phyloP scores from a whole-genome alignment of 2,113 vertebrate genomes.

The Daphoenositta chrysoptera region DNA sequence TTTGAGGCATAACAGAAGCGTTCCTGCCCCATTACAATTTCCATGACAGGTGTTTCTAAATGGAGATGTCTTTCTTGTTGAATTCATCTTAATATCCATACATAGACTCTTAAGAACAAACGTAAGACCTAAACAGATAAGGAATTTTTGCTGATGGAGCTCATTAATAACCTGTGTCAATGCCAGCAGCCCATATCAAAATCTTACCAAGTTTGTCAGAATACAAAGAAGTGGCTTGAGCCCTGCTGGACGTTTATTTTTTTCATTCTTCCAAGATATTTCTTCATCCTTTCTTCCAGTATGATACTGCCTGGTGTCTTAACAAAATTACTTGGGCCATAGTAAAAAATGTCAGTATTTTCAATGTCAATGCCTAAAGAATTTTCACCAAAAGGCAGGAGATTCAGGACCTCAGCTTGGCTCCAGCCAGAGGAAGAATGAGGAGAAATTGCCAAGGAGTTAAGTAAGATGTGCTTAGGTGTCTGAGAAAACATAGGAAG shows the following conservation, averaged over 20 bases:
- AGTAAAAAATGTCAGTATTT: background rate
- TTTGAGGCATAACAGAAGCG: background rate
- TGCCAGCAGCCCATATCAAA: background rate
- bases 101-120: rapidly evolving
- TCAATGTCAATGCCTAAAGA: background rate
- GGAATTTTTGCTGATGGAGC: background rate
- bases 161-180: background rate
- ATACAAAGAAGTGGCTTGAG: background rate
- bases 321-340: background rate
- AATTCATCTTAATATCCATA: background rate
- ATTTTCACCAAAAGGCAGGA: background rate
- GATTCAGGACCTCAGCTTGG: background rate
- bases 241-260: background rate
- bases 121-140: background rate
- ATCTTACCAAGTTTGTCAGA: background rate
- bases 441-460: background rate
- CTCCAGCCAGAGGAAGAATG: background rate
- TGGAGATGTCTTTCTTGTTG: background rate
- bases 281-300: background rate
- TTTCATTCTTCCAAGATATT: background rate
- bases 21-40: background rate
- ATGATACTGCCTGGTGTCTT: background rate
- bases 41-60: rapidly evolving
- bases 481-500: background rate
- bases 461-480: background rate